Conservation (phyloP, 2,888 invertebrate species). For the Ochlodes sylvanus region DNA sequence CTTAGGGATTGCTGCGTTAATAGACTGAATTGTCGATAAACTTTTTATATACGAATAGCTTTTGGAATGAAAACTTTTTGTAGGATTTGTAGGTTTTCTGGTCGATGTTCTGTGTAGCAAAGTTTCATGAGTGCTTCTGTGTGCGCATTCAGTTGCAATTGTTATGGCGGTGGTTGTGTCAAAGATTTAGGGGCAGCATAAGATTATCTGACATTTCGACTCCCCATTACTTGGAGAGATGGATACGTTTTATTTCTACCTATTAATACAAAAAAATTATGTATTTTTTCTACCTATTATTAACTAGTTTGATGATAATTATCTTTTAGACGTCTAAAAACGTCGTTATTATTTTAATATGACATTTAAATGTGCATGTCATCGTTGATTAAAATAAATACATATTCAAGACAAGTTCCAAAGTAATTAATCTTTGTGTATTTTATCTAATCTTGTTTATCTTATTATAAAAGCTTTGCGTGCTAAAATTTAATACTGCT, state of each 20-base stretch:
- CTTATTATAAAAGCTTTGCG: not conserved
- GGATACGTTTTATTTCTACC: too few relatives aligned
- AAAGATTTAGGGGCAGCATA: too few relatives aligned
- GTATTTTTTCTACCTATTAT: too few relatives aligned
- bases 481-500: not conserved
- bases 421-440: conserved; percentile 17
- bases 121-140: not conserved
- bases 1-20: conserved; percentile 56
- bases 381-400: conserved; percentile 19
- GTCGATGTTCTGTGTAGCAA: too few relatives aligned
- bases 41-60: conserved; percentile 35
- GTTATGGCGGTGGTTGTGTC: too few relatives aligned
- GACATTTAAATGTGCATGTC: not conserved
- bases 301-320: too few relatives aligned
- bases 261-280: too few relatives aligned
- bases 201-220: too few relatives aligned
- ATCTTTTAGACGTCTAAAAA: not conserved
- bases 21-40: conserved; percentile 48
- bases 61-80: conserved; percentile 15
- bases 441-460: conserved; percentile 12
- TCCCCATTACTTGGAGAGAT: too few relatives aligned
- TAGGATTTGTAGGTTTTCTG: conserved; percentile 16
- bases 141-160: not conserved
- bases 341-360: not conserved
- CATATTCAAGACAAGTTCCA: conserved; percentile 6